Evolutionary conservation across 2,797 vertebrate genomes (phyloP).

Genomic region (Argyrosomus regius): DNA sequence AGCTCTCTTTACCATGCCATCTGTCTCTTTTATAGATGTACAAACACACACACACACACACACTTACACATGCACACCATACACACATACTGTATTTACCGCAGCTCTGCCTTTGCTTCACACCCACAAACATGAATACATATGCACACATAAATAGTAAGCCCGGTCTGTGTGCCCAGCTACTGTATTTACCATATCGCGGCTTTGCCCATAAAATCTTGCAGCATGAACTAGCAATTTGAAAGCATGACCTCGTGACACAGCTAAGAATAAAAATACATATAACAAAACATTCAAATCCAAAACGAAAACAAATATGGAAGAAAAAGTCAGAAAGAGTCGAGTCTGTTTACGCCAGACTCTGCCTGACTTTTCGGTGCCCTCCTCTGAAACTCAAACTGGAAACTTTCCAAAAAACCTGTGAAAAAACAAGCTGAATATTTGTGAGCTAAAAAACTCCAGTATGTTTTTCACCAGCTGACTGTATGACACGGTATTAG

Average conservation of each 20-base stretch:
- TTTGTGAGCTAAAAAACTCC: background rate
- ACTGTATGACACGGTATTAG: constrained; percentile 29
- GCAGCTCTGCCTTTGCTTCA: constrained; percentile 24
- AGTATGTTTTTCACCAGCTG: background rate
- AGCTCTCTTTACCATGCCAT: constrained; percentile 56
- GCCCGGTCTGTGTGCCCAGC: constrained; percentile 6
- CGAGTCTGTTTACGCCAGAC: constrained; percentile 23
- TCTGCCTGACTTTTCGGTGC: constrained; percentile 14
- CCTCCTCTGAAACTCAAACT: constrained; percentile 17
- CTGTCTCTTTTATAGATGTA: constrained; percentile 61
- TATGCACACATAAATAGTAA: background rate
- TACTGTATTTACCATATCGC: constrained; percentile 23
- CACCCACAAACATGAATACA: constrained; percentile 14
- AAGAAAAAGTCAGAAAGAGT: constrained; percentile 19
- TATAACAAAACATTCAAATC: constrained; percentile 36
- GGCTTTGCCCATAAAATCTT: constrained; percentile 26
- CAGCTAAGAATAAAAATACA: constrained; percentile 20
- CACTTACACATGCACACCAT: background rate
- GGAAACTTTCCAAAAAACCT: constrained; percentile 30
- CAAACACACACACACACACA: background rate
- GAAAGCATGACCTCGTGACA: constrained; percentile 31
- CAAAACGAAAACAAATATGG: constrained; percentile 12
- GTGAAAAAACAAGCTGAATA: constrained; percentile 24
- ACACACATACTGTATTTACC: constrained; percentile 21
- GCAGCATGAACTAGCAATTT: constrained; percentile 6